These are phyloP conservation scores for Antigone vipio DNA, from an alignment of 2,113 vertebrate genomes.

Conservation along the genomic window DNA sequence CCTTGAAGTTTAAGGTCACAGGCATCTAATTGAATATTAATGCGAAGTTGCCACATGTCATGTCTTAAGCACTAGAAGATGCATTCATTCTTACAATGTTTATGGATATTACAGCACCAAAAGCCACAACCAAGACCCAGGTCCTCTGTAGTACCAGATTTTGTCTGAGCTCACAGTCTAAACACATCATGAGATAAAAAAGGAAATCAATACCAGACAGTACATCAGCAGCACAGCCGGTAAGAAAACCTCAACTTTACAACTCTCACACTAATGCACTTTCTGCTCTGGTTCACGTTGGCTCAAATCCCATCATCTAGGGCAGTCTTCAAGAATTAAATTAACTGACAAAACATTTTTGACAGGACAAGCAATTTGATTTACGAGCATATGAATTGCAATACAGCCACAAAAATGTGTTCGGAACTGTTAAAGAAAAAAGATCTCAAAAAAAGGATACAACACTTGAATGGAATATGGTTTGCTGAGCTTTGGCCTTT, in stretches of 20 bases:
- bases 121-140: background rate
- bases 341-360: background rate
- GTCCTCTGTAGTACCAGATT: background rate
- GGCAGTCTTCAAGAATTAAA: background rate
- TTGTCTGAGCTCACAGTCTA: background rate
- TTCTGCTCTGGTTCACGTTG: background rate
- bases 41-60: rapidly evolving
- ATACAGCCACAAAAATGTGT: background rate
- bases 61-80: background rate
- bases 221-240: background rate
- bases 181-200: background rate
- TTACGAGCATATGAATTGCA: background rate
- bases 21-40: background rate
- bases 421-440: background rate
- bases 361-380: background rate
- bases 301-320: background rate
- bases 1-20: background rate
- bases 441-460: background rate
- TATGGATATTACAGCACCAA: background rate
- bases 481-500: background rate
- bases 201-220: background rate
- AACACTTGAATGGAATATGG: background rate
- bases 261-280: rapidly evolving
- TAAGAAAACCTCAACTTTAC: background rate
- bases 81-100: background rate